A percentile compares a stretch with the other conserved stretches of the same genome.
phyloP scores from a whole-genome alignment of 1,140 invertebrate genomes.

The Triops cancriformis region DNA sequence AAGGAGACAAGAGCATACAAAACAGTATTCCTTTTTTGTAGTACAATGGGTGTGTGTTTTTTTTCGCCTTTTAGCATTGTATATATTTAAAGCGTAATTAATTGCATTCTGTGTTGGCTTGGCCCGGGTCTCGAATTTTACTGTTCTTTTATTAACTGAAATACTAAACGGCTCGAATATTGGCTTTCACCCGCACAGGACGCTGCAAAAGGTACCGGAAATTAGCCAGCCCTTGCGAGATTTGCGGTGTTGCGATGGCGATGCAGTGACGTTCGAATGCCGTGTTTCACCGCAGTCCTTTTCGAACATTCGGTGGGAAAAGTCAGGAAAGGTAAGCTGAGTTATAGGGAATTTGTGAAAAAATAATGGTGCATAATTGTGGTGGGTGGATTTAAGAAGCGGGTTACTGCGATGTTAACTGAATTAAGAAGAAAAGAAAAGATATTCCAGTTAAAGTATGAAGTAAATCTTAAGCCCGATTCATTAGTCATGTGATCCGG shows the following conservation, averaged over 20 bases:
- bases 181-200: conserved; percentile 42
- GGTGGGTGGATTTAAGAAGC: no score
- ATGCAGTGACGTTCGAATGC: conserved; percentile 66
- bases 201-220: conserved; percentile 61
- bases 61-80: not conserved
- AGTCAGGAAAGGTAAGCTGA: conserved; percentile 57
- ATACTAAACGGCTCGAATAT: conserved; percentile 18
- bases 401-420: no score
- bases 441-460: no score
- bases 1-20: conserved; percentile 13
- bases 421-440: no score
- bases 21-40: conserved; percentile 1
- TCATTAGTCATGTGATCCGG: no score
- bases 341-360: no score
- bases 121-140: not conserved
- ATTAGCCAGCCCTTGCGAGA: conserved; percentile 60
- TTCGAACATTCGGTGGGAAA: conserved; percentile 63
- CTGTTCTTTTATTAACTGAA: conserved; percentile 1
- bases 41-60: not conserved
- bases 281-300: conserved; percentile 51
- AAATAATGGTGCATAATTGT: no score
- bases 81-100: not conserved
- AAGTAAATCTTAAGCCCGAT: no score
- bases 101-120: not conserved
- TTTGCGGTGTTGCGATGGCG: conserved; percentile 69